Conservation (phyloP, 2,797 vertebrate genomes). For the Pempheris klunzingeri region DNA sequence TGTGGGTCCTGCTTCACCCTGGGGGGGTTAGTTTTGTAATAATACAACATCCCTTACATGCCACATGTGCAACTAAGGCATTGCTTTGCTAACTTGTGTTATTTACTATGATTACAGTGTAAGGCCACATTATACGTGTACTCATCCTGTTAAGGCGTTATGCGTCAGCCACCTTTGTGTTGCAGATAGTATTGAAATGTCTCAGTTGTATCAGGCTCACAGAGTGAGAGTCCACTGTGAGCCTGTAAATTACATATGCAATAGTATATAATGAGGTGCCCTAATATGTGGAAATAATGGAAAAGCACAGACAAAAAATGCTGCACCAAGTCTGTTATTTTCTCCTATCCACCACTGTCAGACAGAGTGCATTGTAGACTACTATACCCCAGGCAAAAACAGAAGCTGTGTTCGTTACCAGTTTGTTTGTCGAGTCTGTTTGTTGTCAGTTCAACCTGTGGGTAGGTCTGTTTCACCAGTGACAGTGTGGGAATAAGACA, state of each 20-base stretch:
- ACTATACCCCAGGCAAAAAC: not conserved
- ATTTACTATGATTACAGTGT: conserved; percentile 10
- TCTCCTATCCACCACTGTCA: not conserved
- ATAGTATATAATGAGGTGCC: not conserved
- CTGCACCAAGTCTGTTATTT: not conserved
- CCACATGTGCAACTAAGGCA: not conserved
- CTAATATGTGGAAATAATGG: not conserved
- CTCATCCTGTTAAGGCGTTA: not conserved
- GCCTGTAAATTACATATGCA: conserved; percentile 22
- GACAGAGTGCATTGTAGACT: not conserved
- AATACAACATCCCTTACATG: too few species aligned
- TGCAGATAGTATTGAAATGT: conserved; percentile 1
- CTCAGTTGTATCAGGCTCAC: not conserved
- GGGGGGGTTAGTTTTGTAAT: too few species aligned
- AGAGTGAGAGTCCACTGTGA: not conserved
- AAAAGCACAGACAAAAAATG: not conserved
- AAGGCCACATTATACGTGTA: not conserved
- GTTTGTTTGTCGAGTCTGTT: not conserved
- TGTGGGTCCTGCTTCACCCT: too few species aligned
- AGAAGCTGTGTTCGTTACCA: conserved; percentile 7
- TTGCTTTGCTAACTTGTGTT: not conserved
- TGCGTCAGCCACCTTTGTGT: conserved; percentile 5
- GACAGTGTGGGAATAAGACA: not conserved
- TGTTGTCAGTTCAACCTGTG: not conserved
- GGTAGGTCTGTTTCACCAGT: not conserved